These are phyloP conservation scores for Patagioenas fasciata DNA, from an alignment of 2,113 vertebrate species.

Conservation along the genomic window DNA sequence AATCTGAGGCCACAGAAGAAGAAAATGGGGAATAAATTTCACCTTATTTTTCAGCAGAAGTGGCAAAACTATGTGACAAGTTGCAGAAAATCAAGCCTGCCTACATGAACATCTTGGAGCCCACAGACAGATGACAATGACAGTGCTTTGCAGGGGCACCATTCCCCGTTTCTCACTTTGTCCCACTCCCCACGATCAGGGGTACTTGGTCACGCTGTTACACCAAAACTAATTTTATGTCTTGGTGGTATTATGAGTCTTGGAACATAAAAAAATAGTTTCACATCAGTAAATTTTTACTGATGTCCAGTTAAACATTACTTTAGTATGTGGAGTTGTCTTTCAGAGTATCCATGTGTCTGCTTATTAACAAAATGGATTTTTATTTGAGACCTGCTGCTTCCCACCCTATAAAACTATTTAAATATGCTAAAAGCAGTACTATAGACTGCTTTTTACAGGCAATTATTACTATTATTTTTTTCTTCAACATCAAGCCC, in stretches of 20 bases:
- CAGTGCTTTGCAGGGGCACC: not conserved
- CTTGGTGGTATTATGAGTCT: not conserved
- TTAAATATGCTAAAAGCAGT: not conserved
- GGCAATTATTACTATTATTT: not conserved
- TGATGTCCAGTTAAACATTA: not conserved
- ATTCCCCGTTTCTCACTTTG: not conserved
- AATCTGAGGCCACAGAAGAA: not conserved
- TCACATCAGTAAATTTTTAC: not conserved
- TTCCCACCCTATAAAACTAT: not conserved
- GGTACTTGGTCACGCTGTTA: rapidly evolving
- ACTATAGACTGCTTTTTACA: not conserved
- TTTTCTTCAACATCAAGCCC: not conserved
- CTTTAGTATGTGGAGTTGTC: not conserved
- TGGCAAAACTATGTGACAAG: not conserved
- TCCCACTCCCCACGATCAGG: rapidly evolving
- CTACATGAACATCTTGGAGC: rapidly evolving
- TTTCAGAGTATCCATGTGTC: not conserved
- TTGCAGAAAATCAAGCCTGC: not conserved
- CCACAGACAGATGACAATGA: rapidly evolving
- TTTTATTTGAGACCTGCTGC: not conserved
- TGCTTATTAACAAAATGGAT: not conserved
- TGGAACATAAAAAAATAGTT: not conserved
- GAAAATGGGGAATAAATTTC: not conserved
- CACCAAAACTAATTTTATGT: not conserved
- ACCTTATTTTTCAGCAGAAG: not conserved